A percentile compares a stretch with the other conserved stretches of the same genome.
phyloP scores from a whole-genome alignment of 1,140 invertebrate genomes.

The Lepidotrigona ventralis region DNA sequence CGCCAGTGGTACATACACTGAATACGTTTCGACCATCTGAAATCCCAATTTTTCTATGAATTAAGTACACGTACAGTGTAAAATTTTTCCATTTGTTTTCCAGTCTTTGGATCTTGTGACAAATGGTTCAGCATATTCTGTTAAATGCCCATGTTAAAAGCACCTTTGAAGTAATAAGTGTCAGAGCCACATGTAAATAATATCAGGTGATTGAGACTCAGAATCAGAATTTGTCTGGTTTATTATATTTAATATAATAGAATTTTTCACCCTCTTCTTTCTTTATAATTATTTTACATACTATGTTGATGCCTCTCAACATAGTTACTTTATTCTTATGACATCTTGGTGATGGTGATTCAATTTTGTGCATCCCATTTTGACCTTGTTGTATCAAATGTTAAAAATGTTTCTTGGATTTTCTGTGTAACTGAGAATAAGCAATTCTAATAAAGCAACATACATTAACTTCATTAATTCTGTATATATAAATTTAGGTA shows the following conservation, averaged over 20 bases:
- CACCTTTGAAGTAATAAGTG: constrained; percentile 29
- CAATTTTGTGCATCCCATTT: background rate
- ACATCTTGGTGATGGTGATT: background rate
- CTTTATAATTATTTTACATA: background rate
- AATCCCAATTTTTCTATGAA: background rate
- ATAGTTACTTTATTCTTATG: background rate
- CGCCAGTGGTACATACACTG: background rate
- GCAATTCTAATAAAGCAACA: background rate
- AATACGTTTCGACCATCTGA: background rate
- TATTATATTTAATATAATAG: background rate
- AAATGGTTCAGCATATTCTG: constrained; percentile 14
- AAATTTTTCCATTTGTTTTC: constrained; percentile 25
- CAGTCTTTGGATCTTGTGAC: constrained; percentile 21
- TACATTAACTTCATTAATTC: background rate
- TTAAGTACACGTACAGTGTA: background rate
- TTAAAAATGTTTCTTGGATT: background rate
- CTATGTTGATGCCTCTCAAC: background rate
- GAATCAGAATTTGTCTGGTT: constrained; percentile 4
- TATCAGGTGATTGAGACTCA: constrained; percentile 50
- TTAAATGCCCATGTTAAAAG: background rate
- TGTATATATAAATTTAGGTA: background rate
- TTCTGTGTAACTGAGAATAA: constrained; percentile 17
- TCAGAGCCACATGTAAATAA: constrained; percentile 57
- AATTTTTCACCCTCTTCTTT: background rate
- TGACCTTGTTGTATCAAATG: constrained; percentile 40